phyloP scores from a whole-genome alignment of 2,113 vertebrate species.

The Aramus guarauna region DNA sequence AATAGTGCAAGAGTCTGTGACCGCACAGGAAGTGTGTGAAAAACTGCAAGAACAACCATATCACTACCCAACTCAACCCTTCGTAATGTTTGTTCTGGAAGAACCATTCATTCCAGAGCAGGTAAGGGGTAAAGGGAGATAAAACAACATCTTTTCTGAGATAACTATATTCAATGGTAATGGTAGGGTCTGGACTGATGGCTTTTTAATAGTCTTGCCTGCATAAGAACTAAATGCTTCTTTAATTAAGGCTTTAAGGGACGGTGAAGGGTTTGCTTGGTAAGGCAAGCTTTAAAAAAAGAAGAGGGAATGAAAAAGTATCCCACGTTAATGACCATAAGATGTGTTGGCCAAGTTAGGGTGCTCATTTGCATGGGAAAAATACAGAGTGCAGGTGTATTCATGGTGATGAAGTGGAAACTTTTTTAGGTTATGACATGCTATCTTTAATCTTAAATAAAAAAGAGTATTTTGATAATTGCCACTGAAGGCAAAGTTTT shows the following conservation, averaged over 20 bases:
- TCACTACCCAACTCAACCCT: background rate
- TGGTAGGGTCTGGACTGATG: background rate
- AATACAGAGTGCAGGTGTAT: background rate
- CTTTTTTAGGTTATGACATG: background rate
- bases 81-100: conserved; percentile 60
- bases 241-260: background rate
- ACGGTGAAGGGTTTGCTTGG: background rate
- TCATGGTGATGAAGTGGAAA: background rate
- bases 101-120: conserved; percentile 39
- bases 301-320: background rate
- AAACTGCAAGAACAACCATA: conserved; percentile 59
- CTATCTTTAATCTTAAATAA: background rate
- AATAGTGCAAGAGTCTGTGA: conserved; percentile 25
- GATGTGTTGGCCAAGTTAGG: background rate
- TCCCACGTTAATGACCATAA: accelerated
- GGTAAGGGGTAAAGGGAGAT: conserved; percentile 41
- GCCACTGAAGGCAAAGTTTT: background rate
- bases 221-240: background rate
- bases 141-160: background rate
- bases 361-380: background rate
- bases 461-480: background rate
- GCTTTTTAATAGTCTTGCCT: background rate
- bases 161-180: accelerated
- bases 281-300: background rate
- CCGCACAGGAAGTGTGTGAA: conserved; percentile 21